phyloP scores from a whole-genome alignment of 2,888 invertebrate species.

The Thymelicus lineola region DNA sequence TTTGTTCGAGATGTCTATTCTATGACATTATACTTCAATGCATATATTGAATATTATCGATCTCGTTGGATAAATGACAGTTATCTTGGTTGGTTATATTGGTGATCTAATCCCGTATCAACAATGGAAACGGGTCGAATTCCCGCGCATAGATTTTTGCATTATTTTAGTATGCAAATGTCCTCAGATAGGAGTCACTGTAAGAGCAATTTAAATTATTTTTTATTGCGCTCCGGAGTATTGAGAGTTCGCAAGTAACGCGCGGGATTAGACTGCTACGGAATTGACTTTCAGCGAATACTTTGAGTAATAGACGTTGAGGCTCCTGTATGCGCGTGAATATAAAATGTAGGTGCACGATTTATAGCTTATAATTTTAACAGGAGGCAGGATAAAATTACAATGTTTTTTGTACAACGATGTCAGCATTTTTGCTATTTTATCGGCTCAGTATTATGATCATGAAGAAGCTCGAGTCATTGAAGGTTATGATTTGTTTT shows the following conservation, averaged over 20 bases:
- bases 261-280: slow-evolving; percentile 59
- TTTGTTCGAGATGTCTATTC: too few species aligned
- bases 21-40: too few species aligned
- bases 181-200: slow-evolving; percentile 79
- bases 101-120: slow-evolving; percentile 43
- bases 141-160: slow-evolving; percentile 83
- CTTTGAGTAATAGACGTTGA: slow-evolving; percentile 16
- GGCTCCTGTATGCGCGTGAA: slow-evolving; percentile 61
- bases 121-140: slow-evolving; percentile 63
- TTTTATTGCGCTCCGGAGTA: slow-evolving; percentile 84
- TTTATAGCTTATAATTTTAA: slow-evolving; percentile 31
- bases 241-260: slow-evolving; percentile 76
- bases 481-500: too few species aligned
- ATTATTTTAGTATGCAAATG: slow-evolving; percentile 86
- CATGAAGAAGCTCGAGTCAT: too few species aligned
- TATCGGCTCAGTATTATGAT: too few species aligned
- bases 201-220: slow-evolving; percentile 86
- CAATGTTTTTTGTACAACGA: slow-evolving; percentile 43
- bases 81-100: slow-evolving; percentile 13
- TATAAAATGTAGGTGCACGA: slow-evolving; percentile 67
- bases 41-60: too few species aligned
- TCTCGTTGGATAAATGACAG: too few species aligned
- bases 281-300: slow-evolving; percentile 59
- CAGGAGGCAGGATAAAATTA: slow-evolving; percentile 55
- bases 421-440: too few species aligned